Conservation (phyloP, 2,797 vertebrate species). For the Poecilia wingei region DNA sequence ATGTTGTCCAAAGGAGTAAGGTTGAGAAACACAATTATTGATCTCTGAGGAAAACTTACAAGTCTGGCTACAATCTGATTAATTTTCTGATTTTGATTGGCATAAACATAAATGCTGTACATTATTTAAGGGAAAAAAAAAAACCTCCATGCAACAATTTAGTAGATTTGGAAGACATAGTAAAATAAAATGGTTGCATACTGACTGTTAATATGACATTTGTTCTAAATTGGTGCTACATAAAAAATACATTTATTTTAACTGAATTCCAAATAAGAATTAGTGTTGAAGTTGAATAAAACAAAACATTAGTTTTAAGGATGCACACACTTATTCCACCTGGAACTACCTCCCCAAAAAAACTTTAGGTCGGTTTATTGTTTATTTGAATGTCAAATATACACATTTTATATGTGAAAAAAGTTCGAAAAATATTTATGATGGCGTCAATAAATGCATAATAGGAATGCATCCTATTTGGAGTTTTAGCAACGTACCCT, state of each 20-base stretch:
- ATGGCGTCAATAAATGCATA: not conserved
- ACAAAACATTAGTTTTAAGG: not conserved
- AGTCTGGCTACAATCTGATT: not conserved
- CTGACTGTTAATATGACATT: not conserved
- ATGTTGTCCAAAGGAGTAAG: not conserved
- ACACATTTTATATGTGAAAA: not conserved
- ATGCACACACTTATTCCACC: not conserved
- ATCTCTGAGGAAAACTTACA: not conserved
- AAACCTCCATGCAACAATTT: not conserved
- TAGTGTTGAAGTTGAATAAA: not conserved
- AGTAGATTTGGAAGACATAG: not conserved
- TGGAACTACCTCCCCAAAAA: too few species aligned
- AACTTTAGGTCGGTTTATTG: not conserved
- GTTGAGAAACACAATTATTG: not conserved
- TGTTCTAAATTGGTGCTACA: not conserved
- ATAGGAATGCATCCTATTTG: not conserved
- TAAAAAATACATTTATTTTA: not conserved
- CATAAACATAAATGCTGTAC: not conserved
- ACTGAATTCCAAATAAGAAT: not conserved
- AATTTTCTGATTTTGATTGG: not conserved
- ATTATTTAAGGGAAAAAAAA: not conserved
- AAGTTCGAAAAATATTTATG: not conserved
- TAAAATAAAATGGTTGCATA: not conserved
- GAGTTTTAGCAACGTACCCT: not conserved
- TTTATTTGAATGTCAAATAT: not conserved